Base-by-base conservation (phyloP, 2,113 vertebrate genomes). In the Pseudolaguvia tuberculata region DNA sequence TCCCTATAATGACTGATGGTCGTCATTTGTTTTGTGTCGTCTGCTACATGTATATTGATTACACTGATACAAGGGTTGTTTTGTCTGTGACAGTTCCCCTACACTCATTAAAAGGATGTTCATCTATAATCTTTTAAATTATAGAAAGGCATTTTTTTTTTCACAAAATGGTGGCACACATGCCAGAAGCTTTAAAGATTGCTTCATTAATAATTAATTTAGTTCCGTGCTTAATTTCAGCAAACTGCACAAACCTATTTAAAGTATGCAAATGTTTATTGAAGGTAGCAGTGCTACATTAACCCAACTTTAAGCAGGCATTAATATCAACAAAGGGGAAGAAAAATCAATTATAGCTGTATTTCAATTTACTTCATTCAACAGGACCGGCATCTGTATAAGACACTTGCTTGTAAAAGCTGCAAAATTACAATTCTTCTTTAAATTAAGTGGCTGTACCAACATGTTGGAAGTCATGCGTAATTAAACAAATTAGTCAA, bases 401-500 rank as follows among this genome's bases (percentile, higher is more conserved):
- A 50, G 31, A 23, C 18, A n/a, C 35, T 52, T 53, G 47, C 21
- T 61, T 48, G 47, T 42, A 31, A 53, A 62, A 23, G 23, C 75
- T 15, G 51, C 17, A 35, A 48, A 29, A 21, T 58, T 66, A 42
- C n/a, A 18, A 25, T 58, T 59, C 14, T 61, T 70, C 73, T 76
- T 50, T 76, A 52, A 59, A 52, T 77, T 52, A 35, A 53, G 67
- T 53, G 45, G 14, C 55, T 45, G 39, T 48, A 63, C 70, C 56
- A 62, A 21, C 62, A 71, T 71, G 57, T 58, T 53, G 57, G 31
- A 25, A 71, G 31, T 55, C 35, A 51, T 45, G 57, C 52, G 70
- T 70, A 29, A 70, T 77, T 77, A 70, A 77, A 51, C 10, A 70
- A 70, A 77, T 70, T 70, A 71, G 57, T 47, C 21, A 15, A 53